A percentile compares a stretch with the other conserved stretches of the same genome.
Evolutionary conservation across 2,888 invertebrate genomes (phyloP).

Genomic region (Acanthosoma haemorrhoidale): DNA sequence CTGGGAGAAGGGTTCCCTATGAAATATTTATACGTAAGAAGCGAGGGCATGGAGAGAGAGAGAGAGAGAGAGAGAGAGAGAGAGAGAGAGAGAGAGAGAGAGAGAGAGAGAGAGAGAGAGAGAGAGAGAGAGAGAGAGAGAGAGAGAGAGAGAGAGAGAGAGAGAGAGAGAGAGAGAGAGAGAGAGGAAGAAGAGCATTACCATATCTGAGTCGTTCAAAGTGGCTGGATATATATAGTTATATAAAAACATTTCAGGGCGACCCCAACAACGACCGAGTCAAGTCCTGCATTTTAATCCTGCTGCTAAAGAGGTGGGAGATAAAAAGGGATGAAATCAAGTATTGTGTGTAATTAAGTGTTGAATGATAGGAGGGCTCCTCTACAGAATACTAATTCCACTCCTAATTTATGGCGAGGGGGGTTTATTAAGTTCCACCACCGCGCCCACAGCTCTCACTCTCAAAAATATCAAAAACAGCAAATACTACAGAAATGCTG

Average conservation of each 20-base stretch:
- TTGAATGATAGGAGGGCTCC: conserved; percentile 1
- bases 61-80: neutral
- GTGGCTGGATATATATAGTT: conserved; percentile 13
- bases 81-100: neutral
- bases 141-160: neutral
- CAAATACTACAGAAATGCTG: too few species aligned
- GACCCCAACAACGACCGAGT: neutral
- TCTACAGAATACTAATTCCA: conserved; percentile 1
- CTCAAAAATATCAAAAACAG: neutral
- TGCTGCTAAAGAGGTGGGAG: neutral
- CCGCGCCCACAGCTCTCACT: neutral
- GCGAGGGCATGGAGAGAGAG: neutral
- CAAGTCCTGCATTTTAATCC: neutral
- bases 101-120: neutral
- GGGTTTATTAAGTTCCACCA: neutral
- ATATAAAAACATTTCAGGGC: conserved; percentile 8
- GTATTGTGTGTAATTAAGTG: conserved; percentile 21
- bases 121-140: neutral
- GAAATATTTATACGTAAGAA: too few species aligned
- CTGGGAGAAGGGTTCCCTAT: too few species aligned
- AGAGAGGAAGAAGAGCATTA: neutral
- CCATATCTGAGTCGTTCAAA: neutral
- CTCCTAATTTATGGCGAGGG: neutral
- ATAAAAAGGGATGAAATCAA: neutral
- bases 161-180: neutral